A percentile compares a stretch with the other conserved stretches of the same genome.
These are phyloP conservation scores for Camponotus fellah DNA, from an alignment of 2,888 invertebrate species.

Conservation along the genomic window DNA sequence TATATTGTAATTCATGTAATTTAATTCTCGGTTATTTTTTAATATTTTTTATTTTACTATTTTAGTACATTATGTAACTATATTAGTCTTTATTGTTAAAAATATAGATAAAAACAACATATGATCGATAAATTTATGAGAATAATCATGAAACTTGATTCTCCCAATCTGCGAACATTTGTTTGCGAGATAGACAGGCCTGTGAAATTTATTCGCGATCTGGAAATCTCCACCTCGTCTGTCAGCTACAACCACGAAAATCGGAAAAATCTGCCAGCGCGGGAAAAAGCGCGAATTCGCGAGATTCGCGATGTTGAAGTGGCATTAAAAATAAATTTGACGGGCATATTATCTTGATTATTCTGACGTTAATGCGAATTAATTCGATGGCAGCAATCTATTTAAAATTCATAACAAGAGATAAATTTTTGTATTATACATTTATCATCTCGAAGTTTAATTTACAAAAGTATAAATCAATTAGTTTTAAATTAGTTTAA, in stretches of 20 bases:
- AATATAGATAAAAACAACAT: not conserved
- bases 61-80: not conserved
- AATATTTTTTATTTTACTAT: not conserved
- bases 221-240: slow-evolving; percentile 18
- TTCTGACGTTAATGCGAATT: slow-evolving; percentile 30
- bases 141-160: not conserved
- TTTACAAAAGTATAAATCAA: not conserved
- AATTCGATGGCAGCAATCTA: not conserved
- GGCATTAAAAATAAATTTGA: slow-evolving; percentile 26
- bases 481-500: not conserved
- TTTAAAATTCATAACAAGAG: slow-evolving; percentile 15
- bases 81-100: not conserved
- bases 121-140: not conserved
- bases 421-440: not conserved
- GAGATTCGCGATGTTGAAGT: slow-evolving; percentile 39
- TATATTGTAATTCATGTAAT: not conserved
- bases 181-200: slow-evolving; percentile 15
- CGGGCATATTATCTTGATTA: slow-evolving; percentile 35
- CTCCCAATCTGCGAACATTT: slow-evolving; percentile 8
- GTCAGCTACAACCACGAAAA: slow-evolving; percentile 33
- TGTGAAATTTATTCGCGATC: slow-evolving; percentile 28
- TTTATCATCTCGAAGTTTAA: not conserved
- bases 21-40: not conserved
- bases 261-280: slow-evolving; percentile 24
- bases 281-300: slow-evolving; percentile 29